A percentile compares a stretch with the other conserved stretches of the same genome.
These are phyloP conservation scores for Cichlasoma orientale DNA, from an alignment of 2,797 vertebrate genomes.

Conservation along the genomic window DNA sequence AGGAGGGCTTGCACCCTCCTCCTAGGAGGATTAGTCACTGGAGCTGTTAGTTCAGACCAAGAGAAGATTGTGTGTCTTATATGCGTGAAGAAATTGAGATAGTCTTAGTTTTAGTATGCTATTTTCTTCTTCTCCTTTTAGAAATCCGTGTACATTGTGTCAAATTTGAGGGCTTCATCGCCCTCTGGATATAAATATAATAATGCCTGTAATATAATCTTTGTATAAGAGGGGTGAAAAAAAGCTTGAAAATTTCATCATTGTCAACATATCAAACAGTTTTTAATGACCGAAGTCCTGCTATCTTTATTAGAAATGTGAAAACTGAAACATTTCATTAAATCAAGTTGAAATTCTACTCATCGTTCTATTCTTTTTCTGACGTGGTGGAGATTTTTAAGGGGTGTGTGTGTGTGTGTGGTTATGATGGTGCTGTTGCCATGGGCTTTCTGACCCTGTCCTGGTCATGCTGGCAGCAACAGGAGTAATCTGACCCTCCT, in stretches of 20 bases:
- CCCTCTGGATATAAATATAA: conserved; percentile 76
- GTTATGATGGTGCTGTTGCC: conserved; percentile 64
- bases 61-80: conserved; percentile 74
- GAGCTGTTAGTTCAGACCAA: conserved; percentile 70
- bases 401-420: conserved; percentile 1
- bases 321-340: conserved; percentile 84
- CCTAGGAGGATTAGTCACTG: conserved; percentile 58
- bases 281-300: conserved; percentile 82
- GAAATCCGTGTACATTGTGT: conserved; percentile 80
- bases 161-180: conserved; percentile 70
- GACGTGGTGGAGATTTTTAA: not conserved
- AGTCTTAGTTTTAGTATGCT: conserved; percentile 63
- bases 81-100: conserved; percentile 70
- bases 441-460: conserved; percentile 73
- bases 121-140: conserved; percentile 64
- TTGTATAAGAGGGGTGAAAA: conserved; percentile 74
- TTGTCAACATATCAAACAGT: conserved; percentile 82
- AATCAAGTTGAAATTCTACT: conserved; percentile 79
- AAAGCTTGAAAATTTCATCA: conserved; percentile 75
- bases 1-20: conserved; percentile 43
- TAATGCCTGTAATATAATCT: conserved; percentile 82
- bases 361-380: not conserved
- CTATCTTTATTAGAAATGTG: conserved; percentile 85
- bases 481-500: conserved; percentile 84
- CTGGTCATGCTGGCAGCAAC: conserved; percentile 57